Evolutionary conservation across 2,888 invertebrate species (phyloP).

Genomic region (Dendrolimus pini): DNA sequence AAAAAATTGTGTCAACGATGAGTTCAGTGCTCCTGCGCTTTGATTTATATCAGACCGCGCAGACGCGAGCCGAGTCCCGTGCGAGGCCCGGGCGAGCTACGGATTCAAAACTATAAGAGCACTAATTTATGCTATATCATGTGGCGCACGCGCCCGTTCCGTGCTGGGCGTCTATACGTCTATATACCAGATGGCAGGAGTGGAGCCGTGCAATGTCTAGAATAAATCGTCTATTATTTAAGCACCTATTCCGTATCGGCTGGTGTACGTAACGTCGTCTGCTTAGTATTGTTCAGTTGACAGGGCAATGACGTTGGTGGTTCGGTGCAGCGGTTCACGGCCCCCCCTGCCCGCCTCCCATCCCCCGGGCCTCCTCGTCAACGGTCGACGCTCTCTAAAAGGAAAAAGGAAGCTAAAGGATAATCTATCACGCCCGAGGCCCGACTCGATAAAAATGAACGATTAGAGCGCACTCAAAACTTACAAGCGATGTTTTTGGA

Average conservation of each 20-base stretch:
- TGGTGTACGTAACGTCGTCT: conserved; percentile 62
- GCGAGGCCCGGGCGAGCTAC: no score
- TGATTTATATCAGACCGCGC: no score
- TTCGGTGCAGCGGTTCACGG: conserved; percentile 50
- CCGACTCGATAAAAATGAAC: conserved; percentile 72
- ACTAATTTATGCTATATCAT: no score
- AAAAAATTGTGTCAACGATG: conserved; percentile 9
- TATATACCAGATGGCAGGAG: no score
- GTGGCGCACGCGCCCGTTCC: no score
- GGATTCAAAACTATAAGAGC: no score
- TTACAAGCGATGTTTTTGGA: conserved; percentile 56
- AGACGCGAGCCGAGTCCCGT: no score
- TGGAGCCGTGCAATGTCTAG: no score
- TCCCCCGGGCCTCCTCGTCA: conserved; percentile 48
- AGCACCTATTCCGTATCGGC: conserved; percentile 55
- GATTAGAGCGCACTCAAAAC: conserved; percentile 58
- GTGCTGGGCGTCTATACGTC: no score
- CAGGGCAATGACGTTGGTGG: conserved; percentile 72
- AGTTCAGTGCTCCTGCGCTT: conserved; percentile 42
- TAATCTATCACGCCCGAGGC: conserved; percentile 74
- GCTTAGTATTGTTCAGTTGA: conserved; percentile 74
- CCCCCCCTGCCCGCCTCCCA: conserved; percentile 34
- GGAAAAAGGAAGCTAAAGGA: conserved; percentile 72
- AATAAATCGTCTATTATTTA: conserved; percentile 18
- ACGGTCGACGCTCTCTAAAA: conserved; percentile 73